Percentiles rank a stretch among this genome's conserved stretches.
These are phyloP conservation scores for Pluvianellus socialis DNA, from an alignment of 2,113 vertebrate species.

Conservation along the genomic window DNA sequence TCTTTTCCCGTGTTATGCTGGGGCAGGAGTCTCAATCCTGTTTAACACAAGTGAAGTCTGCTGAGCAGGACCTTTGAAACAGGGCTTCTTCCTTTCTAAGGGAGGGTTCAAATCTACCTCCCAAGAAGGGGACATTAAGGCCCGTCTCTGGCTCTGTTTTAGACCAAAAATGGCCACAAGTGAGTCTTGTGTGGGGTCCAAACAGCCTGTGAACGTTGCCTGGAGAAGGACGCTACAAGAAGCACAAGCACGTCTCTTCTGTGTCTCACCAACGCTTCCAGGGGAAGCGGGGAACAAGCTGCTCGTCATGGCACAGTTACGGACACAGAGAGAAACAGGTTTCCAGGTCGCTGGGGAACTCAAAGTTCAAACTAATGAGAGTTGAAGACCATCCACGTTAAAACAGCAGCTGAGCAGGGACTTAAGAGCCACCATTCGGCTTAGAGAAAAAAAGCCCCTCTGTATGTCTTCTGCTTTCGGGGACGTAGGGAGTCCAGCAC, in stretches of 20 bases:
- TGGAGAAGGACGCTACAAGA: not conserved
- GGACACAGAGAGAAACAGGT: not conserved
- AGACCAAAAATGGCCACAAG: not conserved
- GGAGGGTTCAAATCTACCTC: not conserved
- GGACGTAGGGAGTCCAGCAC: not conserved
- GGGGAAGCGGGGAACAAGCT: not conserved
- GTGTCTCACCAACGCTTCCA: fast-evolving
- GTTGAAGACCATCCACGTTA: not conserved
- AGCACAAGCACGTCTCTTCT: not conserved
- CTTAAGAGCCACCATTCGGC: not conserved
- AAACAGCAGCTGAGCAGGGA: not conserved
- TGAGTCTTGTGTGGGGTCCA: fast-evolving
- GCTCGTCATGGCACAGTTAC: fast-evolving
- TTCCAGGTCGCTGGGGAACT: not conserved
- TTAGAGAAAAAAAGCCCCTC: not conserved
- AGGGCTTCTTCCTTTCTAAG: not conserved
- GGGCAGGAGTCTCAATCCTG: not conserved
- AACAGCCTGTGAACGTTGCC: not conserved
- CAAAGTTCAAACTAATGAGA: not conserved
- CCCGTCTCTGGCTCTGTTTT: not conserved
- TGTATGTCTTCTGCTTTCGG: not conserved
- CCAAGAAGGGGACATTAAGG: not conserved
- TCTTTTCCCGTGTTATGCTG: not conserved
- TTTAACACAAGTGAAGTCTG: not conserved
- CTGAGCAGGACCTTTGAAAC: not conserved